phyloP scores from a whole-genome alignment of 1,140 invertebrate genomes.

The Apis florea region DNA sequence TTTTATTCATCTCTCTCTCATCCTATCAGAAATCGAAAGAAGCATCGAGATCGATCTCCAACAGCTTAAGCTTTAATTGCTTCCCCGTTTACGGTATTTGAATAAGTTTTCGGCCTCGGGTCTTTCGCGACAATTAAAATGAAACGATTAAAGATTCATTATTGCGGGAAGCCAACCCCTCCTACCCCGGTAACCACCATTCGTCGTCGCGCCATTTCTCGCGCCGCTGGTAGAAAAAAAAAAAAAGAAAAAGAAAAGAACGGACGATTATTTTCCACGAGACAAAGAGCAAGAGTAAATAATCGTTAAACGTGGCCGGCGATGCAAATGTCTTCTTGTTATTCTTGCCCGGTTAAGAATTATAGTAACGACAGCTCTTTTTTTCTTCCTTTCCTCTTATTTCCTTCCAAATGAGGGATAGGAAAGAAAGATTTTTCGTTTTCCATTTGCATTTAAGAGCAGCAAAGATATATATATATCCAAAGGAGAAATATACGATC shows the following conservation, averaged over 20 bases:
- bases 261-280: constrained; percentile 26
- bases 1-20: neutral
- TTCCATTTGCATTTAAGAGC: constrained; percentile 28
- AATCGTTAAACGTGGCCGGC: constrained; percentile 46
- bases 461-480: neutral
- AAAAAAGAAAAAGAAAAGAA: neutral
- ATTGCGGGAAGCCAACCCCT: constrained; percentile 35
- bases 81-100: neutral
- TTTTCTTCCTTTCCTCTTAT: neutral
- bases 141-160: constrained; percentile 53
- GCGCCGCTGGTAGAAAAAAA: neutral
- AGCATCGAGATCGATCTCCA: constrained; percentile 13
- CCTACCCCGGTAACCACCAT: constrained; percentile 38
- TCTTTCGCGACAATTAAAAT: constrained; percentile 49
- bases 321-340: constrained; percentile 57
- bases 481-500: neutral
- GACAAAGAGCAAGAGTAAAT: constrained; percentile 33
- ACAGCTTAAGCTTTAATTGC: constrained; percentile 51
- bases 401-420: neutral
- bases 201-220: constrained; percentile 5
- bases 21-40: neutral
- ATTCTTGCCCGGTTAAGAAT: constrained; percentile 38
- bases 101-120: neutral
- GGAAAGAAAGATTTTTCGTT: constrained; percentile 10
- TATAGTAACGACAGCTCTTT: constrained; percentile 28